Evolutionary conservation across 2,113 vertebrate species (phyloP).

Genomic region (Silurus asotus): DNA sequence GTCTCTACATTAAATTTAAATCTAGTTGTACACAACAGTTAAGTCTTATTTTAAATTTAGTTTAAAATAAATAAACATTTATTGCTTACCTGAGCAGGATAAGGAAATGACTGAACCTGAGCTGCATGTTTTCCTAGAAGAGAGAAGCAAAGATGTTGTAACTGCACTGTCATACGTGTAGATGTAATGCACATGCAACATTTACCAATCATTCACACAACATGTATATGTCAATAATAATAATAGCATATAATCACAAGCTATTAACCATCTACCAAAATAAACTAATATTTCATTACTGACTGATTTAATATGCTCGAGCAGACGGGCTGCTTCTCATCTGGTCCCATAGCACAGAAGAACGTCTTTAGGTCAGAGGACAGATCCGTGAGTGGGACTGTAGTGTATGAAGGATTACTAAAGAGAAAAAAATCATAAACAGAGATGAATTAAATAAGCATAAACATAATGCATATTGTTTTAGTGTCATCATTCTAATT

Average conservation of each 20-base stretch:
- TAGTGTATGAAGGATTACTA: conserved; percentile 41
- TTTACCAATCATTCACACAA: not conserved
- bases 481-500: not conserved
- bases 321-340: not conserved
- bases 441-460: not conserved
- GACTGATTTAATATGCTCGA: conserved; percentile 12
- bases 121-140: conserved; percentile 59
- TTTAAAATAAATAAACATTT: not conserved
- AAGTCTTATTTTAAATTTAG: not conserved
- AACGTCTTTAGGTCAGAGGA: conserved; percentile 6
- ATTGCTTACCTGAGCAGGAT: conserved; percentile 71
- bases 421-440: not conserved
- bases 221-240: not conserved
- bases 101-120: conserved; percentile 70
- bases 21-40: not conserved
- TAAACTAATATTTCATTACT: not conserved
- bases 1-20: not conserved
- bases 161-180: not conserved
- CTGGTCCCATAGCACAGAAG: conserved; percentile 39
- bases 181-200: not conserved
- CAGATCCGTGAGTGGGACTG: conserved; percentile 16
- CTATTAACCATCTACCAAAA: not conserved
- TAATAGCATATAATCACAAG: not conserved
- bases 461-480: not conserved
- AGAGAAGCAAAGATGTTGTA: not conserved